phyloP scores from a whole-genome alignment of 2,797 vertebrate species.

The Sebastes trivittatus region DNA sequence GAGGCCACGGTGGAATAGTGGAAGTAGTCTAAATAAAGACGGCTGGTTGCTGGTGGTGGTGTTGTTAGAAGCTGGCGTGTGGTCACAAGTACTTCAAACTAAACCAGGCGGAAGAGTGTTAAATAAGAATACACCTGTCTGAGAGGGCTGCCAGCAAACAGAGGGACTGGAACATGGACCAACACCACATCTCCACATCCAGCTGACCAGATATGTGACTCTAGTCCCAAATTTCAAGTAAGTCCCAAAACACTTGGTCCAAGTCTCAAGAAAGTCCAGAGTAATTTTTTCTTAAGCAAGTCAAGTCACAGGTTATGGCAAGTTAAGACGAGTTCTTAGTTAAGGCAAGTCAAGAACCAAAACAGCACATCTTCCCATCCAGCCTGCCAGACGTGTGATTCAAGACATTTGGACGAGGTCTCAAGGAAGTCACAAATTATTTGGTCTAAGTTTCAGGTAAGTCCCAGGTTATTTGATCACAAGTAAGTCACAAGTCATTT shows the following conservation, averaged over 20 bases:
- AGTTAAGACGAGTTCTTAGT: too few species aligned
- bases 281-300: neutral
- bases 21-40: constrained; percentile 6
- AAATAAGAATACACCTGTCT: neutral
- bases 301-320: too few species aligned
- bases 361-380: too few species aligned
- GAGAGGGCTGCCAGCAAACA: neutral
- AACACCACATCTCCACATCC: neutral
- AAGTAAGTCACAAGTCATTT: neutral
- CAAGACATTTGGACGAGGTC: neutral
- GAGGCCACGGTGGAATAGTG: neutral
- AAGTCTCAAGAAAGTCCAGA: neutral
- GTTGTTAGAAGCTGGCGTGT: constrained; percentile 4
- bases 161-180: neutral
- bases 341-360: too few species aligned
- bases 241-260: too few species aligned
- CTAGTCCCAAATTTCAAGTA: too few species aligned
- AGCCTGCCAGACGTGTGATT: too few species aligned
- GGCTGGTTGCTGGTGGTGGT: neutral
- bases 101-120: neutral
- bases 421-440: neutral
- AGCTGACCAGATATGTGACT: neutral
- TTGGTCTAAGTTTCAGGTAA: neutral
- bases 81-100: neutral
- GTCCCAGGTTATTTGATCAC: neutral